Evolutionary conservation across 2,888 invertebrate species (phyloP).

Genomic region (Troides helena): DNA sequence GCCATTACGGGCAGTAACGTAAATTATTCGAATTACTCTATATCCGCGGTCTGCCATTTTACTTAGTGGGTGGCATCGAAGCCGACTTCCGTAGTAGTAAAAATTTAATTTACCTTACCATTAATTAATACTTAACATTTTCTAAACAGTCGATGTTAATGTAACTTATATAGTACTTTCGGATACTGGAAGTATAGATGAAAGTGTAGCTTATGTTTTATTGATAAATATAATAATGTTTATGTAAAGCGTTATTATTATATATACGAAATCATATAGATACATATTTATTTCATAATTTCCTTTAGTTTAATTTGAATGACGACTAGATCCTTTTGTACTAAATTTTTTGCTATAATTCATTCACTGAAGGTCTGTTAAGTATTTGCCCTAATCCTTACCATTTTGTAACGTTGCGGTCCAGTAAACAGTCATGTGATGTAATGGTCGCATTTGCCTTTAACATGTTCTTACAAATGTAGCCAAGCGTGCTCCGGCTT

Average conservation of each 20-base stretch:
- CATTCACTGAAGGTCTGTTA: background rate
- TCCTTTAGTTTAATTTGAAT: no score
- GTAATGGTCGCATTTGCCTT: slow-evolving; percentile 17
- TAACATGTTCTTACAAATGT: slow-evolving; percentile 24
- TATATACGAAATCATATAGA: no score
- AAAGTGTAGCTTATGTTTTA: no score
- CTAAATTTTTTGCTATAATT: background rate
- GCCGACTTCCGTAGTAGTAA: slow-evolving; percentile 2
- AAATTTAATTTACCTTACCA: background rate
- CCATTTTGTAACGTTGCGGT: slow-evolving; percentile 4
- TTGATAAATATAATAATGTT: no score
- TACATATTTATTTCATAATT: no score
- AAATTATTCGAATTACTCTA: slow-evolving; percentile 36
- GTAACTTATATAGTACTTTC: background rate
- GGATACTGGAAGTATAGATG: no score
- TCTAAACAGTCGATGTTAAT: background rate
- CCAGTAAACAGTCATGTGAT: slow-evolving; percentile 3
- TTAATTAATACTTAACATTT: background rate
- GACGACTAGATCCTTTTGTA: background rate
- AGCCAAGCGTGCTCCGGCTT: slow-evolving; percentile 7
- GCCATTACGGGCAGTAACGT: slow-evolving; percentile 33
- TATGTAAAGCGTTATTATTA: no score
- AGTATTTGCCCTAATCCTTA: background rate
- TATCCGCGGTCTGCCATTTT: slow-evolving; percentile 39
- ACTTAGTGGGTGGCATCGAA: slow-evolving; percentile 44